These are phyloP conservation scores for Hypsopygia costalis DNA, from an alignment of 2,888 invertebrate genomes.

Conservation along the genomic window DNA sequence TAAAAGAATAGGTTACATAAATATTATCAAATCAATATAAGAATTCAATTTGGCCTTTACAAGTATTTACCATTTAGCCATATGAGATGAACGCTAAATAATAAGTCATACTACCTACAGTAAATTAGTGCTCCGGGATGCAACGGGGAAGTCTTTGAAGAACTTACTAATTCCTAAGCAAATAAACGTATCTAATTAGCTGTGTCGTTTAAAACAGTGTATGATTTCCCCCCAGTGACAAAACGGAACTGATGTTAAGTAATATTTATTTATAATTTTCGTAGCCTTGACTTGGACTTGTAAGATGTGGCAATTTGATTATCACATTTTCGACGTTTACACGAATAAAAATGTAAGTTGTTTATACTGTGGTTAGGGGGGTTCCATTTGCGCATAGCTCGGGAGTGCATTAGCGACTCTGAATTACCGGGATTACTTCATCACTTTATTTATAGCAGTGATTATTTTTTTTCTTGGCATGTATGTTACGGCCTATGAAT, in stretches of 20 bases:
- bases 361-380: slow-evolving; percentile 20
- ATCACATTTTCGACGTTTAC: slow-evolving; percentile 47
- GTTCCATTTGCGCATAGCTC: neutral
- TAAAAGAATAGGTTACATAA: neutral
- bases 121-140: neutral
- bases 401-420: slow-evolving; percentile 5
- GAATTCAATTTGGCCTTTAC: neutral
- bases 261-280: slow-evolving; percentile 51
- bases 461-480: neutral
- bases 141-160: slow-evolving; percentile 5
- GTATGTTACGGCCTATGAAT: no score
- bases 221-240: slow-evolving; percentile 27
- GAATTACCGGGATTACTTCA: neutral
- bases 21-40: neutral
- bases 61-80: neutral
- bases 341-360: slow-evolving; percentile 24
- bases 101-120: neutral
- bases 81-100: neutral
- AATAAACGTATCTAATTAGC: slow-evolving; percentile 21
- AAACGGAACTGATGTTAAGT: slow-evolving; percentile 53
- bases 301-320: slow-evolving; percentile 55
- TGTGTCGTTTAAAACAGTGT: slow-evolving; percentile 18
- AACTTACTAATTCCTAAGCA: slow-evolving; percentile 17
- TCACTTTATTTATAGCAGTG: neutral
- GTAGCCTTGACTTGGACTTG: slow-evolving; percentile 54